Evolutionary conservation across 1,140 invertebrate genomes (phyloP), one percentile per base, ranked within the genome.

Genomic region (Drosophila guanche): DNA sequence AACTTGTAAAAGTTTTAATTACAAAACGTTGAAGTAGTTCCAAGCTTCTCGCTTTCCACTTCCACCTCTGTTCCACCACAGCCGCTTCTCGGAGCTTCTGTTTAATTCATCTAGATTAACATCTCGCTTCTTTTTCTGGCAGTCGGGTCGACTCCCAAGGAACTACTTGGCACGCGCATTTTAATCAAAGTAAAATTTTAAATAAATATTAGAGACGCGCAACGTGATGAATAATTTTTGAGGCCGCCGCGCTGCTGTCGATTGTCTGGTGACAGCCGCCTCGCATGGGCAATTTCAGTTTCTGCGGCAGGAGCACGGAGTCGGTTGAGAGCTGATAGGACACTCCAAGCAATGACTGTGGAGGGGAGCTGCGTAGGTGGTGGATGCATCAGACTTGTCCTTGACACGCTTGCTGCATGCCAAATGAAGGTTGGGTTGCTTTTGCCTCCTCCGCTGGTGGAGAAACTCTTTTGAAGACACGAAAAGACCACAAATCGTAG

Each of bases 161-260:
- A 80, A 71, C 63, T 65, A 56, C 63, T 80, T 77, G 71, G 29
- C 69, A 70, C 76, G 65, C 65, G 70, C 68, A 85, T 86, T 86
- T 85, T 86, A 81, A 77, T 88, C 80, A 86, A 86, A 85, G 81
- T 66, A 62, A 74, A 86, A 85, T 86, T 80, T 86, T 85, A 85
- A 77, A 85, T 85, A 85, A 86, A 85, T 85, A 81, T 86, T 81
- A 59, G 72, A 77, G 59, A 56, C 61, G 50, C 33, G 55, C 61
- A 57, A 73, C 55, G 59, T 62, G 56, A 80, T 86, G 80, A 86
- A 84, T 84, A 84, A 86, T 80, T 80, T 80, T 80, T 84, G 6
- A 55, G 22, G 41, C 47, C 33, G 29, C 46, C 37, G 47, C 50
- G 27, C 25, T 23, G 33, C 12, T 66, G 45, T 29, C 74, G 66